phyloP scores from a whole-genome alignment of 2,797 vertebrate species.

The Tapirus indicus region DNA sequence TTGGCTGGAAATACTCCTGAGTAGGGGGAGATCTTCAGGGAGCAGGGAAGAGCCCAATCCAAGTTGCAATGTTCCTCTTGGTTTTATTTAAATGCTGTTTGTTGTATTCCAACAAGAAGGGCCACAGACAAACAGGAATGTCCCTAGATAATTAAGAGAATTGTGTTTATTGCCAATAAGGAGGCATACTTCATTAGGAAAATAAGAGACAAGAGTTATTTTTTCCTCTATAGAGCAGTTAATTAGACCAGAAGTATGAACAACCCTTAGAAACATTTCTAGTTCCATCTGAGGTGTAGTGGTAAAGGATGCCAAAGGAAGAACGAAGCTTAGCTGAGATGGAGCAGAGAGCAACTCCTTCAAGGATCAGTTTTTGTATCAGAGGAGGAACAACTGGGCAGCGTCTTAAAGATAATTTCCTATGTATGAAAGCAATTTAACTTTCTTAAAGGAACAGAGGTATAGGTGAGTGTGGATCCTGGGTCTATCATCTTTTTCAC shows the following conservation, averaged over 20 bases:
- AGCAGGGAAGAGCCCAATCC: not conserved
- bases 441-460: not conserved
- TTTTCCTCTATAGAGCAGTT: not conserved
- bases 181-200: not conserved
- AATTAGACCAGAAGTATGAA: not conserved
- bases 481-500: not conserved
- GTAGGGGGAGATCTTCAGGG: not conserved
- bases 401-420: not conserved
- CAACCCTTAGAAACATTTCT: not conserved
- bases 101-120: not conserved
- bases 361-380: not conserved
- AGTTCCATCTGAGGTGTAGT: not conserved
- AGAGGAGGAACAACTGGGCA: not conserved
- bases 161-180: not conserved
- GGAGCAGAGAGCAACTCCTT: not conserved
- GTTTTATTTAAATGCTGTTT: slow-evolving; percentile 41
- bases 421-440: not conserved
- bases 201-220: not conserved
- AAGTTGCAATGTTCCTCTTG: not conserved
- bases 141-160: slow-evolving; percentile 6
- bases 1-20: not conserved
- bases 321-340: not conserved
- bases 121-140: not conserved
- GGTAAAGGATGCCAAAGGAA: not conserved
- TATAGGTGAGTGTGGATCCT: not conserved